Percentiles rank a stretch among this genome's conserved stretches.
phyloP scores from a whole-genome alignment of 2,797 vertebrate genomes.

The Galagoides demidoff region DNA sequence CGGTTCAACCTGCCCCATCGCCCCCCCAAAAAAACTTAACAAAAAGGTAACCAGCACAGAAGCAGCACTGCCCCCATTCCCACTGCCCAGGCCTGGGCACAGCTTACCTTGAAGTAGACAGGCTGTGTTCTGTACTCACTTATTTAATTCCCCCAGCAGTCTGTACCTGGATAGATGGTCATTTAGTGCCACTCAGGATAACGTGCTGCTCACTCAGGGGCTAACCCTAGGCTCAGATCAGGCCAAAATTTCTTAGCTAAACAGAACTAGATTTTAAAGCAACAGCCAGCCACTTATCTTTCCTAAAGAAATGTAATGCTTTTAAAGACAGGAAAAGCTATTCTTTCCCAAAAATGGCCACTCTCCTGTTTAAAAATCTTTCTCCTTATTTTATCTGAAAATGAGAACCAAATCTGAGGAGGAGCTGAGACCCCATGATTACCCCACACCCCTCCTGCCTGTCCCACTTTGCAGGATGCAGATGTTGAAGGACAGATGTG shows the following conservation, averaged over 20 bases:
- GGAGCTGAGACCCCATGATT: not conserved
- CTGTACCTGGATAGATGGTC: not conserved
- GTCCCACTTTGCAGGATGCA: not conserved
- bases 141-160: not conserved
- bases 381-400: not conserved
- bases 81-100: rapidly evolving
- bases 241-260: not conserved
- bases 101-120: not conserved
- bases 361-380: not conserved
- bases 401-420: not conserved
- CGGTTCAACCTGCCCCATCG: no score
- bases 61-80: not conserved
- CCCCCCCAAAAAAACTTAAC: not conserved
- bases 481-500: not conserved
- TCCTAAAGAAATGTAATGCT: not conserved
- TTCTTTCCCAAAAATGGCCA: not conserved
- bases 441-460: not conserved
- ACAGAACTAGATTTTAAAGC: slow-evolving; percentile 23
- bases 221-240: not conserved
- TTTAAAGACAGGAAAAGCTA: not conserved
- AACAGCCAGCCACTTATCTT: not conserved
- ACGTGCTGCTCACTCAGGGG: not conserved
- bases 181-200: not conserved
- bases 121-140: not conserved
- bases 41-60: not conserved